Conservation (phyloP, 2,113 vertebrate species). For the Poeciliopsis retropinna region DNA sequence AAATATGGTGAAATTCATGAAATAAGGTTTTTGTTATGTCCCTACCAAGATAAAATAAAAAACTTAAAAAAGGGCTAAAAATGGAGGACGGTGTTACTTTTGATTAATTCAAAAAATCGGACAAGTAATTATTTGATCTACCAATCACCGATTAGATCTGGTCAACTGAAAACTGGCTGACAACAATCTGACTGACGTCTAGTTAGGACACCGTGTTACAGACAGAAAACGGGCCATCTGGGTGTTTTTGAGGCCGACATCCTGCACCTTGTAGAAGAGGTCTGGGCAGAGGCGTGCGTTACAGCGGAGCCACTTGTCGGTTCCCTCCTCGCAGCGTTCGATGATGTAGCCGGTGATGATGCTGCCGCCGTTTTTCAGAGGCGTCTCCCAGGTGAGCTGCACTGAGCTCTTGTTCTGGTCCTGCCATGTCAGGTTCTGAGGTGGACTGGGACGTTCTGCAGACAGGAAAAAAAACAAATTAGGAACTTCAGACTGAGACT, state of each 20-base stretch:
- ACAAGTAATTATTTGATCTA: not conserved
- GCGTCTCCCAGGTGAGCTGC: constrained; percentile 93
- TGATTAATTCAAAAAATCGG: not conserved
- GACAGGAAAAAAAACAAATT: constrained; percentile 1
- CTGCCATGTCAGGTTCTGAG: constrained; percentile 86
- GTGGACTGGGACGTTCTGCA: constrained; percentile 93
- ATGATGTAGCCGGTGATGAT: constrained; percentile 92
- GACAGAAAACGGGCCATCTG: not conserved
- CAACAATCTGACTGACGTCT: not conserved
- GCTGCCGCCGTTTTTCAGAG: constrained; percentile 90
- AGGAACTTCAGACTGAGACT: not conserved
- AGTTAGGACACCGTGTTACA: not conserved
- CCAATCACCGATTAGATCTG: not conserved
- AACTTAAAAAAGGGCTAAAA: too few species aligned
- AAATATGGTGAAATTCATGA: too few species aligned
- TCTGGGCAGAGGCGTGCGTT: constrained; percentile 89
- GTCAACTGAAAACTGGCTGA: not conserved
- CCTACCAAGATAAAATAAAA: too few species aligned
- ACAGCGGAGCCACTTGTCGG: constrained; percentile 93
- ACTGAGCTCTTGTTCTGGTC: constrained; percentile 93
- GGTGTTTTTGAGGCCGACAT: too few species aligned
- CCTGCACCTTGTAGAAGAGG: constrained; percentile 87
- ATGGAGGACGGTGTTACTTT: not conserved
- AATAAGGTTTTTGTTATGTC: too few species aligned
- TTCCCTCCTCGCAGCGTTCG: constrained; percentile 89